These are phyloP conservation scores for Bombus pascuorum DNA, from an alignment of 1,140 invertebrate genomes.

Conservation along the genomic window DNA sequence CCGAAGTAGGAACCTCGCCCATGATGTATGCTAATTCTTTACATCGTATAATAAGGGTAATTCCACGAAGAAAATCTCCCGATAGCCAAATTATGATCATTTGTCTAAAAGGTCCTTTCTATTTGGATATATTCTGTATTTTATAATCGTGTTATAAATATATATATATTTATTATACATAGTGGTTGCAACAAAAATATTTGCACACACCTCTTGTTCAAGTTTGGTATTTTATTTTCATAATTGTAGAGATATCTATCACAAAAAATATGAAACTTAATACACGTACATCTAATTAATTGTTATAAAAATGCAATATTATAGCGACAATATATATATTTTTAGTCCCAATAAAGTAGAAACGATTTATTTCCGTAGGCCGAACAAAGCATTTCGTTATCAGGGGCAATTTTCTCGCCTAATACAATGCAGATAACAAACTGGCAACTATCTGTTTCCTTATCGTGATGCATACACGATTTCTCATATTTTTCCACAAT, in stretches of 20 bases:
- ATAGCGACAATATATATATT: too few relatives aligned
- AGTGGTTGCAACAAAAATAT: too few relatives aligned
- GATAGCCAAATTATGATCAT: not conserved
- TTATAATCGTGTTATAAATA: too few relatives aligned
- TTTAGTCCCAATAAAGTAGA: not conserved
- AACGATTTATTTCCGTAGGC: not conserved
- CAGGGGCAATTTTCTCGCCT: constrained; percentile 3
- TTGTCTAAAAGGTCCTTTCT: too few relatives aligned
- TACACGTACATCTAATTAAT: too few relatives aligned
- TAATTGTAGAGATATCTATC: too few relatives aligned
- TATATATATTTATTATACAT: too few relatives aligned
- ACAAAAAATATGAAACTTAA: too few relatives aligned
- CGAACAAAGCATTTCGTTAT: constrained; percentile 2
- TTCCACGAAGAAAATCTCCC: not conserved
- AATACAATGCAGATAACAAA: constrained; percentile 21
- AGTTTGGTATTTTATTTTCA: too few relatives aligned
- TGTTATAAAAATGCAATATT: too few relatives aligned
- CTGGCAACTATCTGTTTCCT: constrained; percentile 6
- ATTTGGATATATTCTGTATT: too few relatives aligned
- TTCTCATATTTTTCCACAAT: not conserved
- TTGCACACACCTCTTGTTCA: too few relatives aligned
- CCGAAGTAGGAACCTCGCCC: not conserved
- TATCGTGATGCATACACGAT: constrained; percentile 20
- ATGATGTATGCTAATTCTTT: not conserved
- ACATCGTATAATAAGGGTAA: not conserved